Percentiles rank a stretch among this genome's conserved stretches.
These are phyloP conservation scores for Myanophis thanlyinensis DNA, from an alignment of 2,113 vertebrate species.

Conservation along the genomic window DNA sequence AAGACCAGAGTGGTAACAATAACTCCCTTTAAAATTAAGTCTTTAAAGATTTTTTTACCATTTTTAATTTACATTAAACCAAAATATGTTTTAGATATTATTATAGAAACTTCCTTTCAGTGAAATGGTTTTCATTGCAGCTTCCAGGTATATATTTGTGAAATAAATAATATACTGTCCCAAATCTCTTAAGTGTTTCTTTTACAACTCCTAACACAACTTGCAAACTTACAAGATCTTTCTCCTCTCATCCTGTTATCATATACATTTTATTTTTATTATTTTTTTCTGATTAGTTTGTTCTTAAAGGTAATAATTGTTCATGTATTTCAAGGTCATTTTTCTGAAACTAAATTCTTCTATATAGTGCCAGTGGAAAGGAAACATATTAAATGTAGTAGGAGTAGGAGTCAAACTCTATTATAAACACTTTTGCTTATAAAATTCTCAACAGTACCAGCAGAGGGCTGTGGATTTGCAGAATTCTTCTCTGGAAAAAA, in stretches of 20 bases:
- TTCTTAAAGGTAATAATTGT: background rate
- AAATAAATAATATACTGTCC: background rate
- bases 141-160: background rate
- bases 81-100: background rate
- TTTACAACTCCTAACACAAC: background rate
- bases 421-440: background rate
- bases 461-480: conserved; percentile 18
- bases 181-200: background rate
- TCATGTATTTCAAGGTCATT: background rate
- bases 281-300: background rate
- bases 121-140: background rate
- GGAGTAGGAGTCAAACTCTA: conserved; percentile 2
- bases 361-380: background rate
- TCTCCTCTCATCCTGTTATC: background rate
- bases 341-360: background rate
- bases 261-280: background rate
- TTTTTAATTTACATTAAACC: background rate
- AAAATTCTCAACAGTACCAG: conserved; percentile 7
- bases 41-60: background rate
- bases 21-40: background rate
- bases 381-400: conserved; percentile 3
- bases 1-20: conserved; percentile 46
- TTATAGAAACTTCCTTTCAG: background rate
- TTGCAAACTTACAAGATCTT: background rate
- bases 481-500: background rate